These are phyloP conservation scores for Eupsilia transversa DNA, from an alignment of 2,888 invertebrate species.

Conservation along the genomic window DNA sequence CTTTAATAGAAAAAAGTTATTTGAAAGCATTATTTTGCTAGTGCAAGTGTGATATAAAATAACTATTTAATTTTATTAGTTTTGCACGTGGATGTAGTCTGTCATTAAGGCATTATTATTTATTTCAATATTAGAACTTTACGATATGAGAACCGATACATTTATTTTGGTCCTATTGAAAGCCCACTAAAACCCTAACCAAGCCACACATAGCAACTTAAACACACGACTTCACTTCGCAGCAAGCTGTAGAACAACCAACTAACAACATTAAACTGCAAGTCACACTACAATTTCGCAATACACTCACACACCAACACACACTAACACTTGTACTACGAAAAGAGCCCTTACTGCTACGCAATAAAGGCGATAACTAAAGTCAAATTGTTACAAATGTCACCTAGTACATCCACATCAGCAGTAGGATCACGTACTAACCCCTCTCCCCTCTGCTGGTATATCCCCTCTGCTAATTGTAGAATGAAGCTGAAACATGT, in stretches of 20 bases:
- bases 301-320: neutral
- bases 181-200: no score
- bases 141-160: no score
- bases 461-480: slow-evolving; percentile 6
- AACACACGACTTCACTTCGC: no score
- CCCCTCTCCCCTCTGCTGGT: neutral
- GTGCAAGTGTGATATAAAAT: no score
- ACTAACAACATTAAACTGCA: neutral
- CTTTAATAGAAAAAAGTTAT: no score
- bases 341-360: neutral
- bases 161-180: no score
- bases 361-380: neutral
- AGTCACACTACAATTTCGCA: neutral
- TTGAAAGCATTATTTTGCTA: no score
- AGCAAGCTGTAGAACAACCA: neutral
- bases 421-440: neutral
- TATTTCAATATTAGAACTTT: no score
- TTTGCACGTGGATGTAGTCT: no score
- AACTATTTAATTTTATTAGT: no score
- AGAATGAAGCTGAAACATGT: slow-evolving; percentile 2
- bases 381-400: neutral
- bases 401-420: neutral
- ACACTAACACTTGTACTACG: no score
- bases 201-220: neutral
- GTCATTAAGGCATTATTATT: no score